Evolutionary conservation across 2,797 vertebrate species (phyloP).

Genomic region (Acomys russatus): DNA sequence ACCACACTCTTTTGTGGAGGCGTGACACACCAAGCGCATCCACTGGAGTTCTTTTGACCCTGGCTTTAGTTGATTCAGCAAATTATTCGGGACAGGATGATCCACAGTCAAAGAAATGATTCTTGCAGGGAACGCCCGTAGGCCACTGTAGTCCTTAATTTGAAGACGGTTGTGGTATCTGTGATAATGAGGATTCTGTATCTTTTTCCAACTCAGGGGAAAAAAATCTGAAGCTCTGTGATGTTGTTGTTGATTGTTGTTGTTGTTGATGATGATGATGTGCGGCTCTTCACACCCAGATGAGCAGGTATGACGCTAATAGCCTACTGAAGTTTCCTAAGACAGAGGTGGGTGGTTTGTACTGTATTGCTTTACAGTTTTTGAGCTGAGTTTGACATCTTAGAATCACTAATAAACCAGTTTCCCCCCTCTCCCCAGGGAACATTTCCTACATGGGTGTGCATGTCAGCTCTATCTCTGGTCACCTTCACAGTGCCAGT

Average conservation of each 20-base stretch:
- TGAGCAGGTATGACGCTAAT: constrained; percentile 41
- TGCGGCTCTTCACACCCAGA: constrained; percentile 62
- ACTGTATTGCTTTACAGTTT: background rate
- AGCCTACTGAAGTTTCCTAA: background rate
- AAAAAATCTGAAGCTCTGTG: constrained; percentile 57
- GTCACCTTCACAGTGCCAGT: background rate
- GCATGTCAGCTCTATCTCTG: background rate
- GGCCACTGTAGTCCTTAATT: constrained; percentile 72
- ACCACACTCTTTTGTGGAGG: background rate
- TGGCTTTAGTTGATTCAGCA: constrained; percentile 72
- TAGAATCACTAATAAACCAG: background rate
- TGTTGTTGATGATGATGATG: constrained; percentile 27
- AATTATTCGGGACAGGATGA: constrained; percentile 61
- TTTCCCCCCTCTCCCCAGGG: background rate
- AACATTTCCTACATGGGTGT: background rate
- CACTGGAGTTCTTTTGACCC: constrained; percentile 57
- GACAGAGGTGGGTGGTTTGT: background rate
- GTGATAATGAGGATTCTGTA: constrained; percentile 67
- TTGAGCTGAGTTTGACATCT: constrained; percentile 54
- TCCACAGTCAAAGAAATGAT: constrained; percentile 66
- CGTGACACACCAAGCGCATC: background rate
- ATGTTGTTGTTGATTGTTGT: constrained; percentile 33
- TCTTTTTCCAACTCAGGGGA: constrained; percentile 75
- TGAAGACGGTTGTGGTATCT: constrained; percentile 76
- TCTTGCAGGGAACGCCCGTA: constrained; percentile 63